Evolutionary conservation across 2,797 vertebrate species (phyloP).

Genomic region (Myotis findleyi): DNA sequence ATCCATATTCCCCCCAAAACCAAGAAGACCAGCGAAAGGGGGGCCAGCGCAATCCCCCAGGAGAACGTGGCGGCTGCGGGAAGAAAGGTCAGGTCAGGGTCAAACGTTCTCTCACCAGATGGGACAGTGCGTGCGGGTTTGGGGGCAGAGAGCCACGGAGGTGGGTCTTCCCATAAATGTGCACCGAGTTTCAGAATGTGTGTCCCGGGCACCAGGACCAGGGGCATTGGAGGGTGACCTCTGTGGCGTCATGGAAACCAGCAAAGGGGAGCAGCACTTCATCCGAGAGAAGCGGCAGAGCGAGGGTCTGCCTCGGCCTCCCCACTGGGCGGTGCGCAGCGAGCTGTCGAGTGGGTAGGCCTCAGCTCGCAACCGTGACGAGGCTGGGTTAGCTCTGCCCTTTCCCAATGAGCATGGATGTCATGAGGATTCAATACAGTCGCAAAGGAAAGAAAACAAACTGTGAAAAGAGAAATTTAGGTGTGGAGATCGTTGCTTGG

Average conservation of each 20-base stretch:
- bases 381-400: not conserved
- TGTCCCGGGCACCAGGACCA: not conserved
- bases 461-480: not conserved
- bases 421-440: not conserved
- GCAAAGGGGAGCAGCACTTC: not conserved
- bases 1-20: constrained; percentile 81
- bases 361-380: not conserved
- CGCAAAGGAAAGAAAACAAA: not conserved
- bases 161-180: too few relatives aligned
- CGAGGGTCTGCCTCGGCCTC: too few relatives aligned
- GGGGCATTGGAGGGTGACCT: not conserved
- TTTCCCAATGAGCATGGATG: not conserved
- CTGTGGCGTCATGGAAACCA: not conserved
- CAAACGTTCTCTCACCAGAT: not conserved
- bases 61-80: constrained; percentile 84
- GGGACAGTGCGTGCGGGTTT: not conserved
- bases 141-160: not conserved
- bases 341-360: too few relatives aligned
- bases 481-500: not conserved
- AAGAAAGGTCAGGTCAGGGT: constrained; percentile 42
- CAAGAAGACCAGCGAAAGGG: constrained; percentile 74
- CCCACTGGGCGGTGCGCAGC: not conserved
- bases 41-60: constrained; percentile 84
- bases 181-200: not conserved
- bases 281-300: not conserved